Percentiles rank a stretch among this genome's conserved stretches.
Evolutionary conservation across 2,113 vertebrate genomes (phyloP).

Genomic region (Puffinus mauretanicus): DNA sequence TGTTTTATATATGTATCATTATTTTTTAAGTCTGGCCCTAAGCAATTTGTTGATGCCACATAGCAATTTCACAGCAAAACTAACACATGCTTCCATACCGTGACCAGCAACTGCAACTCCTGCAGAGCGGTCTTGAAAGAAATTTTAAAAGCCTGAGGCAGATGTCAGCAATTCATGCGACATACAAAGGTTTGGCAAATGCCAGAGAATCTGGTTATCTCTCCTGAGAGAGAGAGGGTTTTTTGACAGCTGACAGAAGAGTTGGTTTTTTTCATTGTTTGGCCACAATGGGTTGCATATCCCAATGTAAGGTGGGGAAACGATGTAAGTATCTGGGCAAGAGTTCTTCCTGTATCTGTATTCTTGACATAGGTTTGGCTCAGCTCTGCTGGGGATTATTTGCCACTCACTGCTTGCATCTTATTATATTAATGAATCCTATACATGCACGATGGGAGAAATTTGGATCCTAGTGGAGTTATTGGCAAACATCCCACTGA

Average conservation of each 20-base stretch:
- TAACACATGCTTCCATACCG: background rate
- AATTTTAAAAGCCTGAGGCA: constrained; percentile 8
- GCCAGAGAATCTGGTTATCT: background rate
- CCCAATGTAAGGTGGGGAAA: background rate
- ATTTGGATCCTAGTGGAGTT: background rate
- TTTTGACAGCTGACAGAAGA: background rate
- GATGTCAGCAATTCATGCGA: background rate
- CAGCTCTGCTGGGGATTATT: background rate
- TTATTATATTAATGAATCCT: background rate
- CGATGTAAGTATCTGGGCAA: background rate
- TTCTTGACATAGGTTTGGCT: background rate
- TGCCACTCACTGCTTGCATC: background rate
- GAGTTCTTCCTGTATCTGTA: background rate
- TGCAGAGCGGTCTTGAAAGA: background rate
- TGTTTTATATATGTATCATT: background rate
- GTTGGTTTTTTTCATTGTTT: background rate
- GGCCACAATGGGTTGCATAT: background rate
- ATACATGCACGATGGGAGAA: background rate
- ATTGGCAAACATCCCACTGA: background rate
- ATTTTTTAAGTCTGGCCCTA: background rate
- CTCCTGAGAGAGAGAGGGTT: background rate
- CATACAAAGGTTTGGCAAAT: background rate
- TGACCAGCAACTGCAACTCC: background rate
- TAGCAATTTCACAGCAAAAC: background rate
- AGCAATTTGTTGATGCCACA: background rate